Percentiles rank a stretch among this genome's conserved stretches.
Conservation (phyloP, 2,888 invertebrate species). For the Polyommatus iphigenia region DNA sequence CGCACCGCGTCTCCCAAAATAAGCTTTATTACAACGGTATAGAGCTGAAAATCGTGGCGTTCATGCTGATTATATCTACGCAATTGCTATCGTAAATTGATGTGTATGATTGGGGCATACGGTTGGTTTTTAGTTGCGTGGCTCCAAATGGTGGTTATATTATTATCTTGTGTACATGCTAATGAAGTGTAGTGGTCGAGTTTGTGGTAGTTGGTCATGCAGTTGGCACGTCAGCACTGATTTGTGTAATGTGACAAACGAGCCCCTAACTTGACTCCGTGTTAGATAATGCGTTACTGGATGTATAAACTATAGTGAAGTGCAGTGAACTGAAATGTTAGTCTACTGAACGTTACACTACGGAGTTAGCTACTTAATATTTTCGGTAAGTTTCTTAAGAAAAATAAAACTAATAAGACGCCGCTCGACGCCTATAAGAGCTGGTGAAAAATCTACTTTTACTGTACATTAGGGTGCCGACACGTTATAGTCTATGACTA, state of each 20-base stretch:
- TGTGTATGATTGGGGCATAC: slow-evolving; percentile 48
- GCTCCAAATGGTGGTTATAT: slow-evolving; percentile 55
- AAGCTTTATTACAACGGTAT: slow-evolving; percentile 42
- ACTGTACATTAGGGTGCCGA: no score
- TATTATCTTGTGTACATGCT: slow-evolving; percentile 71
- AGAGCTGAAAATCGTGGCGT: slow-evolving; percentile 46
- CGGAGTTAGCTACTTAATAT: slow-evolving; percentile 31
- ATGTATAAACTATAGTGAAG: slow-evolving; percentile 31
- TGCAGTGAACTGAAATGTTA: slow-evolving; percentile 45
- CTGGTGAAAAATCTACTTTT: neutral
- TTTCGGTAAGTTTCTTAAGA: slow-evolving; percentile 35
- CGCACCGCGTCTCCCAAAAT: slow-evolving; percentile 41
- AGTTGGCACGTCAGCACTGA: slow-evolving; percentile 72
- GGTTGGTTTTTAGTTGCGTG: slow-evolving; percentile 48
- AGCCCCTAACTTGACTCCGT: slow-evolving; percentile 44
- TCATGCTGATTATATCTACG: slow-evolving; percentile 39
- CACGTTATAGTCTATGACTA: no score
- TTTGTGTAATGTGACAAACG: slow-evolving; percentile 65
- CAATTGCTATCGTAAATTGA: slow-evolving; percentile 46
- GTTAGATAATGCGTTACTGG: slow-evolving; percentile 26
- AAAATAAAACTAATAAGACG: neutral
- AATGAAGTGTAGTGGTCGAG: slow-evolving; percentile 73
- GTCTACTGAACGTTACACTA: slow-evolving; percentile 35
- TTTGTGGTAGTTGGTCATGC: slow-evolving; percentile 75
- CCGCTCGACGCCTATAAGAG: neutral